Evolutionary conservation across 2,797 vertebrate genomes (phyloP).

Genomic region (Sebastiscus tertius): DNA sequence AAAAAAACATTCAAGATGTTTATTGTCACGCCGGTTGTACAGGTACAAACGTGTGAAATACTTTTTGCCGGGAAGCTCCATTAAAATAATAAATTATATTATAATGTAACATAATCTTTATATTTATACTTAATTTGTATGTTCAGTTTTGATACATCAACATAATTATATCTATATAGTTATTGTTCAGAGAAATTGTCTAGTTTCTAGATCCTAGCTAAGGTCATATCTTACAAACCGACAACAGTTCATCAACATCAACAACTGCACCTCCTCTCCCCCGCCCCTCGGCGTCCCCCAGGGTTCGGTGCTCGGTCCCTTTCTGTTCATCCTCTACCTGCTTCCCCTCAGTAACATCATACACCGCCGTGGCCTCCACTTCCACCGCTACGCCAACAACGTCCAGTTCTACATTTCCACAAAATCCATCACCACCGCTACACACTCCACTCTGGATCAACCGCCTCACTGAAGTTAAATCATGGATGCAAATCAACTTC

Average conservation of each 20-base stretch:
- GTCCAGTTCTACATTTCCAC: too few species aligned
- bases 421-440: too few species aligned
- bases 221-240: background rate
- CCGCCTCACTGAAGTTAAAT: too few species aligned
- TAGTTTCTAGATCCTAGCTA: background rate
- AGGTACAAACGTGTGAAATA: too few species aligned
- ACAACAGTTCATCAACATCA: background rate
- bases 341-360: background rate
- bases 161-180: background rate
- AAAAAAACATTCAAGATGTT: too few species aligned
- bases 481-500: too few species aligned
- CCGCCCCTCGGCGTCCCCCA: background rate
- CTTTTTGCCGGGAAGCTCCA: too few species aligned
- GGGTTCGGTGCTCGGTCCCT: background rate
- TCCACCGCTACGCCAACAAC: too few species aligned
- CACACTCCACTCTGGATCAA: too few species aligned
- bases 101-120: background rate
- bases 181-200: background rate
- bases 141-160: background rate
- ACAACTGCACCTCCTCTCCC: background rate
- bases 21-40: too few species aligned
- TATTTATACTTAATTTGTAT: background rate
- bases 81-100: too few species aligned
- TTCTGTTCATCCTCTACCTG: background rate
- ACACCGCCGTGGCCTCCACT: too few species aligned